Evolutionary conservation across 2,113 vertebrate genomes (phyloP), one percentile per base, ranked within the genome.

Genomic region (Gobiocypris rarus): DNA sequence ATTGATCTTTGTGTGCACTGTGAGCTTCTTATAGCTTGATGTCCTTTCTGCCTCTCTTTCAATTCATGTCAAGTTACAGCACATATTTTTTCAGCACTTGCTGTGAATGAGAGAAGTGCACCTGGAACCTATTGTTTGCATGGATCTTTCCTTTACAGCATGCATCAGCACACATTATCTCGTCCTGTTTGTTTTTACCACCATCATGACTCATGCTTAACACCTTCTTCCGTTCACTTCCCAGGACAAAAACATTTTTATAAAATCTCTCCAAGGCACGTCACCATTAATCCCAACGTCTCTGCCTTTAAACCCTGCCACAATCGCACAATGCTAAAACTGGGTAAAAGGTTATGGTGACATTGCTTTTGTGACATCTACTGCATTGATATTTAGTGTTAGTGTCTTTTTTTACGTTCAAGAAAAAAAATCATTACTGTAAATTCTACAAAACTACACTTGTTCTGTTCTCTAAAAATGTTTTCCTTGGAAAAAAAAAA

Each of bases 41-140:
- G 54, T 78, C 56, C 50, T 56, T 78, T 59, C 43, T 9, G 19
- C 10, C 17, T 80, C 77, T 48, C 77, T 65, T 48, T 65, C 41
- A 48, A 24, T 61, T 31, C 38, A 65, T 45, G 15, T 79, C 9
- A 48, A 45, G 34, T 79, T 50, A 63, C 56, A 48, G 22, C 22
- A 24, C 41, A 67, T 26, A 78, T 45, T 41, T 59, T 54, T 31
- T 41, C 75, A 41, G 28, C 14, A 43, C 38, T 43, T 26, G 75
- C 56, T 61, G 38, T 26, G 38, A 78, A 43, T 61, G 75, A 26
- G 13, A 61, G 45, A 78, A 14, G 13, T 61, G 34, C 56, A 77
- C 52, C 52, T 78, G 75, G 75, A 43, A 17, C n/a, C 19, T 41
- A 24, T 77, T 58, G 75, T 77, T 58, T 77, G 31, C 75, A 76